These are phyloP conservation scores for Atta cephalotes DNA, from an alignment of 1,140 invertebrate genomes.

Conservation along the genomic window DNA sequence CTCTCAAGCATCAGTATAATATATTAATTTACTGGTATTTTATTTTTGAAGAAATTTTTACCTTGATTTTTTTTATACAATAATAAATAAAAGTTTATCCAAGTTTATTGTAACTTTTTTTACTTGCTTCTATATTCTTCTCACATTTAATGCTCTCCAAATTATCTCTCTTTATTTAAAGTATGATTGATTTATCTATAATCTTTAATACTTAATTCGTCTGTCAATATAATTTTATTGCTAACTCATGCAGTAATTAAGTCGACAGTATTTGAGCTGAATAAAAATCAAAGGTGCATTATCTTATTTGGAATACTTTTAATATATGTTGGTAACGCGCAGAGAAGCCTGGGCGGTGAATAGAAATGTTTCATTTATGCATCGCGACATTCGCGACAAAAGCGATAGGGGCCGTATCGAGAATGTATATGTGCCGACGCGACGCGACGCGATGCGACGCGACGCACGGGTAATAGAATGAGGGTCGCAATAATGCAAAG, in stretches of 20 bases:
- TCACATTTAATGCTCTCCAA: neutral
- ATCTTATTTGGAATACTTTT: neutral
- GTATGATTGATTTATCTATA: neutral
- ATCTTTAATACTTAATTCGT: neutral
- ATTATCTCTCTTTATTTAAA: conserved; percentile 2
- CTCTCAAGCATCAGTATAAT: neutral
- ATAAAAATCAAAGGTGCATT: neutral
- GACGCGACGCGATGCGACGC: neutral
- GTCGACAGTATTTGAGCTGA: neutral
- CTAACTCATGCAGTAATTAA: neutral
- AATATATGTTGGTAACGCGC: neutral
- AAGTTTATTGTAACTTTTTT: neutral
- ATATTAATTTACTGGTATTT: neutral
- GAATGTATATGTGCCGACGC: conserved; percentile 43
- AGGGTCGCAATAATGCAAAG: conserved; percentile 44
- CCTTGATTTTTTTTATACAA: neutral
- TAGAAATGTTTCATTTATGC: conserved; percentile 60
- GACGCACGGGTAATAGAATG: conserved; percentile 46
- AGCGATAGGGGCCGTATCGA: conserved; percentile 51
- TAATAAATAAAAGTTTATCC: neutral
- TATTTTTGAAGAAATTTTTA: neutral
- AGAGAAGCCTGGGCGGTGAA: neutral
- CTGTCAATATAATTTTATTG: neutral
- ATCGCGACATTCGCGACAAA: conserved; percentile 46
- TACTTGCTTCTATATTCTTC: neutral